Percentiles rank a stretch among this genome's conserved stretches.
These are phyloP conservation scores for Lucilia cuprina DNA, from an alignment of 1,140 invertebrate species.

Conservation along the genomic window DNA sequence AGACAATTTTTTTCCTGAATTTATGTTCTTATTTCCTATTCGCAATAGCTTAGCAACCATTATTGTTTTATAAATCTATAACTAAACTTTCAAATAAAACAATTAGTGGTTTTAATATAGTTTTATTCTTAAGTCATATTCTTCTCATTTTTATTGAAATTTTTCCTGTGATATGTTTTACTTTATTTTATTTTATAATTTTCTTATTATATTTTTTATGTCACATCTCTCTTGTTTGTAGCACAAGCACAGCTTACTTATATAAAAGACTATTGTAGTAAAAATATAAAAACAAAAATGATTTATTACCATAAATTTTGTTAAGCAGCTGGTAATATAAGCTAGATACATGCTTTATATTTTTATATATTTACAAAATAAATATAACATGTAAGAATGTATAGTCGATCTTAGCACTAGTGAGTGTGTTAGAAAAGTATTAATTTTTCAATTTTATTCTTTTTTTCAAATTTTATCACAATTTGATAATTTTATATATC, in stretches of 20 bases:
- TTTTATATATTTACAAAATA: too few relatives aligned
- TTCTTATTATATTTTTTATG: neutral
- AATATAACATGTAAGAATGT: too few relatives aligned
- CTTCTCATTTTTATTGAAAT: neutral
- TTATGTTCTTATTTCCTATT: too few relatives aligned
- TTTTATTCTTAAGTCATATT: neutral
- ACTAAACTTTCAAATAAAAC: neutral
- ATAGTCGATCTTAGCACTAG: too few relatives aligned
- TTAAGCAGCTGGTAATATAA: slow-evolving; percentile 2
- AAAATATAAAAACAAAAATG: neutral
- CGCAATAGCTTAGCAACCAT: too few relatives aligned
- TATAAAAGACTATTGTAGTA: neutral
- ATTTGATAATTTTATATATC: too few relatives aligned
- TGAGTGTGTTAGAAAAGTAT: too few relatives aligned
- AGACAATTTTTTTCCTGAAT: too few relatives aligned
- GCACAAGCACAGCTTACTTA: neutral
- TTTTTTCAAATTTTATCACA: too few relatives aligned
- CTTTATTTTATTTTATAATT: neutral
- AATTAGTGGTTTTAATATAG: neutral
- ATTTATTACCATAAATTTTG: neutral
- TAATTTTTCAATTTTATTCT: too few relatives aligned
- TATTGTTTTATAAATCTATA: too few relatives aligned
- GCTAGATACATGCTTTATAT: neutral
- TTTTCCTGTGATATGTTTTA: neutral
- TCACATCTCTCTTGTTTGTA: neutral